Percentiles rank a stretch among this genome's conserved stretches.
phyloP scores from a whole-genome alignment of 2,113 vertebrate genomes.

The Nannospalax galili region DNA sequence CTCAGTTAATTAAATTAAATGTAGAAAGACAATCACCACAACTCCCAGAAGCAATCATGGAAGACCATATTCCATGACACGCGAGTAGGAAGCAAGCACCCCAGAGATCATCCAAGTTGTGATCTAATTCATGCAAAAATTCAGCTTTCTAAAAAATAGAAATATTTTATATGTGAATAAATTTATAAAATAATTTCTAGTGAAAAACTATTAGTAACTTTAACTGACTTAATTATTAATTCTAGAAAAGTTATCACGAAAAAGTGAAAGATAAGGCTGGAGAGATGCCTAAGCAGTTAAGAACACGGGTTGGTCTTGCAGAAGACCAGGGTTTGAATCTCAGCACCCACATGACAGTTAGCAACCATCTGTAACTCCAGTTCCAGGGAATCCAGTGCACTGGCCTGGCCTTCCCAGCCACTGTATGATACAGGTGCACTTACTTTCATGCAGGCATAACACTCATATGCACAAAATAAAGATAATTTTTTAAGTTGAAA shows the following conservation, averaged over 20 bases:
- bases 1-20: slow-evolving; percentile 11
- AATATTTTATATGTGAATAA: neutral
- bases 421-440: too few relatives aligned
- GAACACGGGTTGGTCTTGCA: too few relatives aligned
- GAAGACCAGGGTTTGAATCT: too few relatives aligned
- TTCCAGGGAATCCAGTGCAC: too few relatives aligned
- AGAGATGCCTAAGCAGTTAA: too few relatives aligned
- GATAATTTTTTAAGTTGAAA: neutral
- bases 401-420: too few relatives aligned
- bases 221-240: neutral
- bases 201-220: neutral
- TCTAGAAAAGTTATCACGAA: neutral
- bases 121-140: too few relatives aligned
- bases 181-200: neutral
- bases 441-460: too few relatives aligned
- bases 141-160: neutral
- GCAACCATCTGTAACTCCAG: too few relatives aligned
- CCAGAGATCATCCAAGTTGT: too few relatives aligned
- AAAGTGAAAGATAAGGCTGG: neutral
- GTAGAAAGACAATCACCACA: neutral
- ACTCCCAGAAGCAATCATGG: neutral
- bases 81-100: neutral
- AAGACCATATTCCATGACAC: neutral
- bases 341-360: too few relatives aligned
- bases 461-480: too few relatives aligned